Percentiles rank a stretch among this genome's conserved stretches.
These are phyloP conservation scores for Temnothorax curvispinosus DNA, from an alignment of 1,140 invertebrate species.

Conservation along the genomic window DNA sequence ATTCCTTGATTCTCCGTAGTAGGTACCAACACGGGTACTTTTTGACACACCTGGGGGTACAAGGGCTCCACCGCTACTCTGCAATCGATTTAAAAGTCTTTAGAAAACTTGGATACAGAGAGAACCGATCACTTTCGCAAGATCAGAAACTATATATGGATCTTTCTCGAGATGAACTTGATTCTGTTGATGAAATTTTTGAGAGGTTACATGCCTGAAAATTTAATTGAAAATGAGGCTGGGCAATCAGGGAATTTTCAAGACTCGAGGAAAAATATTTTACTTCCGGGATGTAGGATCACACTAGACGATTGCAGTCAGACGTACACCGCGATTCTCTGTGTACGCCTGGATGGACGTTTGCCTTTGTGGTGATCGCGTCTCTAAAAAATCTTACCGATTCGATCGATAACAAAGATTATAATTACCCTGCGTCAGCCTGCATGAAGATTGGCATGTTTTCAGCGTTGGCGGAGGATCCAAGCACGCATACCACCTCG, in stretches of 20 bases:
- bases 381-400: neutral
- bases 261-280: no score
- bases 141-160: neutral
- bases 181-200: neutral
- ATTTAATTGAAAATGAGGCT: neutral
- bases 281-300: no score
- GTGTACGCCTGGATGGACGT: neutral
- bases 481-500: constrained; percentile 96
- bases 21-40: constrained; percentile 87
- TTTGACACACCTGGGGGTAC: constrained; percentile 95
- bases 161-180: neutral
- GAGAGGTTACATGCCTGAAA: neutral
- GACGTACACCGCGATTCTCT: no score
- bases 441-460: constrained; percentile 97
- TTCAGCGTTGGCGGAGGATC: constrained; percentile 94
- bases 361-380: neutral
- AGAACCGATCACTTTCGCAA: neutral
- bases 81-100: constrained; percentile 72
- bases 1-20: constrained; percentile 83
- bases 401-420: neutral
- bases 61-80: constrained; percentile 97
- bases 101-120: neutral
- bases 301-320: no score
- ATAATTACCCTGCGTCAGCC: constrained; percentile 94
- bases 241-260: no score